Evolutionary conservation across 2,888 invertebrate genomes (phyloP).

Genomic region (Synanthedon tipuliformis): DNA sequence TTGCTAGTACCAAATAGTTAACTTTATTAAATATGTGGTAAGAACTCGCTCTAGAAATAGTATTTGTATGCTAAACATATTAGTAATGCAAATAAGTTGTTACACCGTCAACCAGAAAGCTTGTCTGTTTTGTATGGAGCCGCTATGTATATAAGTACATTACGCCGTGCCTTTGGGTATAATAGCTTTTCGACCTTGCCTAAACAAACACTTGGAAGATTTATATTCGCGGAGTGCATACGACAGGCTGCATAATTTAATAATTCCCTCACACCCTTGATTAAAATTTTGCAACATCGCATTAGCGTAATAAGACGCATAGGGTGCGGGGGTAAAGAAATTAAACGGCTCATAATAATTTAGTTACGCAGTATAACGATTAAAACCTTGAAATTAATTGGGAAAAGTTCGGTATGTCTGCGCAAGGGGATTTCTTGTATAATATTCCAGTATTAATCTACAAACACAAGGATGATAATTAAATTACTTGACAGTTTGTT

Average conservation of each 20-base stretch:
- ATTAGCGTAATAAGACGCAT: conserved; percentile 50
- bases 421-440: conserved; percentile 12
- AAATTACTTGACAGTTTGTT: too few relatives aligned
- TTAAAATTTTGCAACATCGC: conserved; percentile 67
- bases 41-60: too few relatives aligned
- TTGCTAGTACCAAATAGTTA: too few relatives aligned
- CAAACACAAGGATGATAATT: too few relatives aligned
- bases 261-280: conserved; percentile 64
- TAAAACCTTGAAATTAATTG: conserved; percentile 67
- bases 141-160: conserved; percentile 18
- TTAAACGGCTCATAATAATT: conserved; percentile 67
- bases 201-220: conserved; percentile 49
- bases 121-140: conserved; percentile 20
- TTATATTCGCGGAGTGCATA: conserved; percentile 61
- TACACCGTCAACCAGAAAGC: not conserved
- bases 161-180: conserved; percentile 21
- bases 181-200: conserved; percentile 27
- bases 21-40: too few relatives aligned
- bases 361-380: conserved; percentile 59
- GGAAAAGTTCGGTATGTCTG: conserved; percentile 41
- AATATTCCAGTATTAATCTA: too few relatives aligned
- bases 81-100: not conserved
- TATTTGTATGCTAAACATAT: not conserved
- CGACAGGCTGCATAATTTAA: conserved; percentile 69
- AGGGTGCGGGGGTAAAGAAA: conserved; percentile 53